Base-by-base conservation (phyloP, 2,797 vertebrate species). In the Taeniopygia guttata region DNA sequence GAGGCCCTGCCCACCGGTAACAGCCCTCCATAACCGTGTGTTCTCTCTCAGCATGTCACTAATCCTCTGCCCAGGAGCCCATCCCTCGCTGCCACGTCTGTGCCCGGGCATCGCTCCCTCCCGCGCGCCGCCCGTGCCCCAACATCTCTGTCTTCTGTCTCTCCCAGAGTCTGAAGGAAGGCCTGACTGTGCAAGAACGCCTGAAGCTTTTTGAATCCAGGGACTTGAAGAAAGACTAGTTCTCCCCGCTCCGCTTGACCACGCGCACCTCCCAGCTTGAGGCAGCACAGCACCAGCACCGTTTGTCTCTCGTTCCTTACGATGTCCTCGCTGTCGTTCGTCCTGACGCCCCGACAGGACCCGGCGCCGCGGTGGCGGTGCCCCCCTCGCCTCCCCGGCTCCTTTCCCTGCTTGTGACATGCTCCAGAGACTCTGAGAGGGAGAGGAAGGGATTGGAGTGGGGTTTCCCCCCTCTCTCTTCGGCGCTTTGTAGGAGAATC, bases 191-290 rank as follows among this genome's bases (percentile, higher is more conserved):
- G 97, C 99, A 99, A 97, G 99, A 99, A 93, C 98, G 99, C 96
- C 98, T 99, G 98, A 99, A 99, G 98, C 98, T 99, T 95, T 99
- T 99, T 95, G 99, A 99, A 98, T 98, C 99, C 97, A 99, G 99
- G 98, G 98, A 99, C 98, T 98, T 98, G 97, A 99, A 98, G 98
- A 99, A 98, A 97, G 98, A 99, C 97, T 99, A 98, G 97, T 95
- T 95, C 96, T 96, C 92, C 97, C 96, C 85, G 40, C 95, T 91
- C 96, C 40, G 76, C 97, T 96, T 96, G 96, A 96, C 96, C 96
- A 96, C 93, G 76, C 86, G 91, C 96, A 96, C 97, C 94, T 93
- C 94, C 95, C 88, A 70, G 96, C 97, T 97, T 96, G 96, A 86
- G 77, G 96, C 97, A 91, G 96, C 96, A 96, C 96, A 87, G 93